A percentile compares a stretch with the other conserved stretches of the same genome.
These are phyloP conservation scores for Dolichoris vasculosae DNA, from an alignment of 1,140 invertebrate species.

Conservation along the genomic window DNA sequence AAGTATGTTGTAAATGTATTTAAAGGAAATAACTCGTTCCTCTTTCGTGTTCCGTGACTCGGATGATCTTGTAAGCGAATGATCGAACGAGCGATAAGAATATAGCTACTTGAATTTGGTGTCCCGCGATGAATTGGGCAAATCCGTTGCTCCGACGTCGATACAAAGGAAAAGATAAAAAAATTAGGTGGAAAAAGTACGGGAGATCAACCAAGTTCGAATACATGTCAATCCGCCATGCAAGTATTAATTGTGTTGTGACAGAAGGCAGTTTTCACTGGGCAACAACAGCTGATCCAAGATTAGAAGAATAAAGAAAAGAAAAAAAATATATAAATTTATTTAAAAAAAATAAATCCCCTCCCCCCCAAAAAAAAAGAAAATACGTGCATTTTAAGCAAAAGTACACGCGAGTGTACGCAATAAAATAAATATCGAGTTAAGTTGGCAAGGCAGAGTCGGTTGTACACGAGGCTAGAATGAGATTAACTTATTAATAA, in stretches of 20 bases:
- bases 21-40: constrained; percentile 17
- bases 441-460: constrained; percentile 39
- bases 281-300: constrained; percentile 73
- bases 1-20: constrained; percentile 6
- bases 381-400: constrained; percentile 58
- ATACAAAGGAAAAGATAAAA: constrained; percentile 53
- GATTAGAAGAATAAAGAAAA: constrained; percentile 68
- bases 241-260: constrained; percentile 75
- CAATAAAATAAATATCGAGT: constrained; percentile 31
- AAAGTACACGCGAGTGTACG: constrained; percentile 48
- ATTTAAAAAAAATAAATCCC: constrained; percentile 60
- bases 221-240: constrained; percentile 68
- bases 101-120: constrained; percentile 63
- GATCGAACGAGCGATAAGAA: constrained; percentile 57
- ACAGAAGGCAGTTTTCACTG: constrained; percentile 76
- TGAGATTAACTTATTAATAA: constrained; percentile 27
- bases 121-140: constrained; percentile 53
- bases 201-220: constrained; percentile 63
- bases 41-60: constrained; percentile 55
- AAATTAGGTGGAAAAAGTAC: constrained; percentile 50
- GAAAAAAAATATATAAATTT: constrained; percentile 55
- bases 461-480: constrained; percentile 12
- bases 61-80: constrained; percentile 62
- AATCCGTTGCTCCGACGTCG: constrained; percentile 47
- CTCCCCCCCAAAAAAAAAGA: constrained; percentile 56